A percentile compares a stretch with the other conserved stretches of the same genome.
phyloP scores from a whole-genome alignment of 2,888 invertebrate species.

The Tenthredo mesomela region DNA sequence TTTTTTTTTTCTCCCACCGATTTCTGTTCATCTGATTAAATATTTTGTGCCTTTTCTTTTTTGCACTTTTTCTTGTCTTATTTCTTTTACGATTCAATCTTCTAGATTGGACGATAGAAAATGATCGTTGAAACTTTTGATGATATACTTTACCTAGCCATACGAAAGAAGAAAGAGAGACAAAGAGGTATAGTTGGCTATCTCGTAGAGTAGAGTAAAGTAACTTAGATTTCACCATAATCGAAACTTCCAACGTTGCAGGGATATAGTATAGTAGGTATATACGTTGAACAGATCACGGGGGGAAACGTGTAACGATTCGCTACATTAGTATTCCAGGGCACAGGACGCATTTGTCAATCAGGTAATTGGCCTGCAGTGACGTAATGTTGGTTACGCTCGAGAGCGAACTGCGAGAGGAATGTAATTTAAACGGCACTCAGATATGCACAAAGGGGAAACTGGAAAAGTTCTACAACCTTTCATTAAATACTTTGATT shows the following conservation, averaged over 20 bases:
- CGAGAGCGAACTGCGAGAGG: slow-evolving; percentile 4
- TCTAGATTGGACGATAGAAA: slow-evolving; percentile 23
- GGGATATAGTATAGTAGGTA: not conserved
- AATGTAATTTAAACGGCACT: slow-evolving; percentile 26
- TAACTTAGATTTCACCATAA: slow-evolving; percentile 5
- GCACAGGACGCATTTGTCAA: slow-evolving; percentile 51
- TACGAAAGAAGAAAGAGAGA: not conserved
- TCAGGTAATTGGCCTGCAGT: slow-evolving; percentile 44
- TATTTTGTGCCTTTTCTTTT: not conserved
- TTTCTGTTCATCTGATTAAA: not conserved
- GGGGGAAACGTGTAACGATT: slow-evolving; percentile 20
- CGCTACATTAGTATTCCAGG: slow-evolving; percentile 39
- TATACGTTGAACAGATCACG: not conserved
- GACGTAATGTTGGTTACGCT: slow-evolving; percentile 49
- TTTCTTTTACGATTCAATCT: slow-evolving; percentile 30
- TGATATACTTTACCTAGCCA: slow-evolving; percentile 13
- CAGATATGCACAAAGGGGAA: not conserved
- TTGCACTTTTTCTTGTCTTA: not conserved
- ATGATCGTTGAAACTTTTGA: slow-evolving; percentile 35
- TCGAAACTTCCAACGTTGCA: not conserved
- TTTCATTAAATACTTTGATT: not conserved
- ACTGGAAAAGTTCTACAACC: slow-evolving; percentile 1
- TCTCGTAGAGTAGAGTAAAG: not conserved
- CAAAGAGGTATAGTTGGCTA: not conserved
- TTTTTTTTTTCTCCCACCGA: not conserved